Evolutionary conservation across 2,797 vertebrate species (phyloP), one percentile per base, ranked within the genome.

Genomic region (Caiman crocodilus): DNA sequence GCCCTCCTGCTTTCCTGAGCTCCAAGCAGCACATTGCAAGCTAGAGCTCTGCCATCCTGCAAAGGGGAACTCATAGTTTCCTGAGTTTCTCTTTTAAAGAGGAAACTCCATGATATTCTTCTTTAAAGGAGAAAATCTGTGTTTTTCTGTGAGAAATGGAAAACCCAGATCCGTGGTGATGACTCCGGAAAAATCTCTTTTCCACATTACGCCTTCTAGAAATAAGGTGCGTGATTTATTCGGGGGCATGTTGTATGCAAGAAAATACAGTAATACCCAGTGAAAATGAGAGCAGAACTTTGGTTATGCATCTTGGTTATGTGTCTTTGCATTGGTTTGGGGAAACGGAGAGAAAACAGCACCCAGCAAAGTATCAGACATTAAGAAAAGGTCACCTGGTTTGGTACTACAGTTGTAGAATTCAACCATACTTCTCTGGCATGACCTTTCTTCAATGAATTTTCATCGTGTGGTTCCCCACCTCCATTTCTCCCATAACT

Each of bases 401-500:
- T 90, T 64, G 80, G 21, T 89, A 32, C 59, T 12, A 30, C 59
- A 2, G 30, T 79, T 69, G 71, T 83, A 64, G 80, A 76, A 89
- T 94, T 95, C 87, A 82, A 77, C 81, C 88, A 28, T 94, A 26
- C 55, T 42, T 94, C 83, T 96, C 79, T 78, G 67, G 55, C 15
- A 5, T 90, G 93, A 84, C 88, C 28, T 74, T 69, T 94, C n/a
- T 91, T 86, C 85, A 84, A 42, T 79, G 74, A 93, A 90, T 92
- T 95, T 84, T 75, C 8, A 4, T 61, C 69, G 30, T 79, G 5
- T 74, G 32, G 77, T 93, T 96, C 61, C 81, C 83, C 71, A 63
- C 56, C 59, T 77, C 79, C 79, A 50, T 94, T 20, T 93, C 83
- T 94, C 50, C 81, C 76, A 89, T 92, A 96, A 91, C 79, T 93